Base-by-base conservation (phyloP, 2,888 invertebrate species). In the Epiblema foenella region DNA sequence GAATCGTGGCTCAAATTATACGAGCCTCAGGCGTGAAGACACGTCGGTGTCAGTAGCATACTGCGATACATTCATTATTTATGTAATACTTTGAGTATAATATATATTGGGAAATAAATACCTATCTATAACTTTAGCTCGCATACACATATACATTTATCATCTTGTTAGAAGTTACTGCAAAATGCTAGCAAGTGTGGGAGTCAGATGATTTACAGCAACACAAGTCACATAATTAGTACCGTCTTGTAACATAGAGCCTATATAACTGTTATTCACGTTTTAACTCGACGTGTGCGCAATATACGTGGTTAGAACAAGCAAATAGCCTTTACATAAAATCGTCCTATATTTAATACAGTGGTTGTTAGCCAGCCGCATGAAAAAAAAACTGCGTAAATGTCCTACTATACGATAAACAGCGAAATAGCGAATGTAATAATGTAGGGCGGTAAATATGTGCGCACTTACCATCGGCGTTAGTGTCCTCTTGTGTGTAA, bases 401-500 rank as follows among this genome's bases (percentile, higher is more conserved):
- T 86, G 84, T 85, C 87, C 88, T 88, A 89, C 79, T 33, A 83
- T 85, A 89, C 85, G 81, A 84, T 83, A 84, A 82, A 88, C 85
- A 89, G 90, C 90, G 82, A 84, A 81, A 82, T 87, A 89, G 90
- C 89, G 81, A 84, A 82, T 81, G 80, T 83, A 83, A 82, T 78
- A 81, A 77, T 65, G 78, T 74, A 79, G 49, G 51, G 54, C 69
- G 18, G 24, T 72, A 68, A 63, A 52, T 42, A 15, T 39, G 20
- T 51, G 82, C 83, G 83, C 83, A 95, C 95, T 94, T 96, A 97
- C 97, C 97, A 96, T 97, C 97, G 88, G 97, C 95, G 91, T 97
- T 97, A 85, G 97, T 95, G 93, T 97, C 97, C 94, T 97, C 97
- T 95, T 97, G 97, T 84, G 97, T 97, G 95, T 97, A 97, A 95